Base-by-base conservation (phyloP, 2,888 invertebrate genomes). In the Halictus ligatus region DNA sequence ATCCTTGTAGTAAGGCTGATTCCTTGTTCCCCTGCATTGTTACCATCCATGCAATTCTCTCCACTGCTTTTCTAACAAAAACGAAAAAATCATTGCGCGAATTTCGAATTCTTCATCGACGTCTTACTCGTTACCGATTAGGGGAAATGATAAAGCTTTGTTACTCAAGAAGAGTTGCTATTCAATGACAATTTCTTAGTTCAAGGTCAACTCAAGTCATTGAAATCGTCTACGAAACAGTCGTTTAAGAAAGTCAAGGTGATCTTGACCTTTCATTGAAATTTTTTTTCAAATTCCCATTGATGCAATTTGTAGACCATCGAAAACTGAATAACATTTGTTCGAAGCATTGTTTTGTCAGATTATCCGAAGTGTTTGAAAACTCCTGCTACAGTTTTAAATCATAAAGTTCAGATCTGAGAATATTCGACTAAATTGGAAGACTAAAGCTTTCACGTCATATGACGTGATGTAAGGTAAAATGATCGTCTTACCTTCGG, bases 401-500 rank as follows among this genome's bases (percentile, higher is more conserved):
- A 12, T 60, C 1, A 12, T 0, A 25, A 60, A 60, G 60, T 25
- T 60, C 25, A 13, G 60, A 60, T 13, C 25, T 21, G 7, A 7
- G 50, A 50, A 50, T 50, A 21, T 50, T 50, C 0, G 2, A 50
- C 15, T 21, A 13, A 60, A 25, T 4, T 60, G 13, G 60, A 1
- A 25, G 25, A 25, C 60, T 12, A 60, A 60, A 60, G 25, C 25
- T 25, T 12, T 12, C 12, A 60, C 12, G 35, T 35, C 13, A 5
- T 18, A 15, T 18, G 29, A 35, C 2, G 7, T 2, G 67, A 18
- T 21, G 10, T 35, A 8, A 29, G 7, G 35, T 35, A 29, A 21
- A 12, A 69, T 5, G 10, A 69, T 69, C 12, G 40, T 87, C 96
- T 96, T 95, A 98, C 98, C 96, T 97, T 97, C 1, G 98, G 98